Percentiles rank a stretch among this genome's conserved stretches.
These are phyloP conservation scores for Rhyacophila evoluta DNA, from an alignment of 2,888 invertebrate species.

Conservation along the genomic window DNA sequence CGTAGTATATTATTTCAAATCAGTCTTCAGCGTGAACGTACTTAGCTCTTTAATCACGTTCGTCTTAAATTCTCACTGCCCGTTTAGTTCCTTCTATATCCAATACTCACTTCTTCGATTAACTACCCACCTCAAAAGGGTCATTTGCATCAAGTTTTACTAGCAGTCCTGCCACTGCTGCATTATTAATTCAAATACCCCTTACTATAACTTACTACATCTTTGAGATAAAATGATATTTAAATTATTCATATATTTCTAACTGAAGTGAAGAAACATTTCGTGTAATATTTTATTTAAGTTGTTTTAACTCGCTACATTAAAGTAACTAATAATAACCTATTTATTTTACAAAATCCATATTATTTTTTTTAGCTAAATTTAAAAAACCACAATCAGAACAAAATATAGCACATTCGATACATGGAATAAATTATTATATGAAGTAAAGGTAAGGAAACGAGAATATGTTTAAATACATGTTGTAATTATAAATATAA, in stretches of 20 bases:
- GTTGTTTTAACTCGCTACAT: too few relatives aligned
- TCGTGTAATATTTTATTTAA: neutral
- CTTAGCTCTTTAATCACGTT: neutral
- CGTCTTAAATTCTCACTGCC: neutral
- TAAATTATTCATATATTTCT: neutral
- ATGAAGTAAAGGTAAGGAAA: too few relatives aligned
- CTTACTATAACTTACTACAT: neutral
- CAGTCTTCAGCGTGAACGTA: neutral
- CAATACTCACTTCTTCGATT: conserved; percentile 19
- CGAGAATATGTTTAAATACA: too few relatives aligned
- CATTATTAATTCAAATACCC: neutral
- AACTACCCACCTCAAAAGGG: neutral
- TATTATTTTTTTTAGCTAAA: too few relatives aligned
- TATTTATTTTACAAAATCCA: too few relatives aligned
- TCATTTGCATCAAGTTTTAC: neutral
- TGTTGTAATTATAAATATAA: too few relatives aligned
- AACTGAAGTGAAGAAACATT: neutral
- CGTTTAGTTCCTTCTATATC: neutral
- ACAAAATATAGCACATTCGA: too few relatives aligned
- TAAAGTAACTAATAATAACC: too few relatives aligned
- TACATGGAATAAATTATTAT: too few relatives aligned
- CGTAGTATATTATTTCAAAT: too few relatives aligned
- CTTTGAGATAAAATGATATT: neutral
- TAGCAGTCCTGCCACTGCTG: neutral
- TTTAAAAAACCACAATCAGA: too few relatives aligned